Evolutionary conservation across 2,797 vertebrate species (phyloP), one percentile per base, ranked within the genome.

Genomic region (Syngnathus rostellatus): DNA sequence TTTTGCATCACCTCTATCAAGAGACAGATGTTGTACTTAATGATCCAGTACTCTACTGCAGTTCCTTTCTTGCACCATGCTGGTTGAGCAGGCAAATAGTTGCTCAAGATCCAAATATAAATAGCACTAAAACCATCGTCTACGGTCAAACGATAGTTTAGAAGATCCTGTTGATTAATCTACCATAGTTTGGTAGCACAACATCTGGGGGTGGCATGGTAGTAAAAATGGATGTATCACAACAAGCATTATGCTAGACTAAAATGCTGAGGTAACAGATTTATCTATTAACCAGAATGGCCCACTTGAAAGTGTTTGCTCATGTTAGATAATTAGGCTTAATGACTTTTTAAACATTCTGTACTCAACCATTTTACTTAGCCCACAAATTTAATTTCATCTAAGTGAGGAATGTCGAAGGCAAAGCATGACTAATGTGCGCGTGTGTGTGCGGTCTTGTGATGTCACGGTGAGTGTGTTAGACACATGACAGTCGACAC

Each of bases 361-460:
- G 40, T 62, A 8, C 40, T 21, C 17, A 12, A 16, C 11, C 60
- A 45, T 62, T 62, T 43, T 25, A 45, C 10, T 62, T 23, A 14
- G 5, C 2, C 21, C 5, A 16, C 40, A 62, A 62, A 45, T 62
- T 41, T 8, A 25, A 62, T 43, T 62, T 62, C 40, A 62, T 40
- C 48, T 53, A 40, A 64, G 63, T 53, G 48, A 50, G 63, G 63
- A 64, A 64, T 64, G 63, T 23, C 6, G 16, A 64, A 19, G 46
- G 63, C 45, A 23, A 45, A 43, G 60, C 60, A 45, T 45, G 60
- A 62, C 45, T 16, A 17, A 38, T 64, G 45, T 3, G 25, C 16
- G 5, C 21, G 60, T 25, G 40, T 14, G 60, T 38, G 45, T 10
- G 62, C 37, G 40, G 37, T 53, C 63, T 39, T 40, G 63, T 64